Evolutionary conservation across 1,140 invertebrate genomes (phyloP), one percentile per base, ranked within the genome.

Genomic region (Diorhabda carinulata): DNA sequence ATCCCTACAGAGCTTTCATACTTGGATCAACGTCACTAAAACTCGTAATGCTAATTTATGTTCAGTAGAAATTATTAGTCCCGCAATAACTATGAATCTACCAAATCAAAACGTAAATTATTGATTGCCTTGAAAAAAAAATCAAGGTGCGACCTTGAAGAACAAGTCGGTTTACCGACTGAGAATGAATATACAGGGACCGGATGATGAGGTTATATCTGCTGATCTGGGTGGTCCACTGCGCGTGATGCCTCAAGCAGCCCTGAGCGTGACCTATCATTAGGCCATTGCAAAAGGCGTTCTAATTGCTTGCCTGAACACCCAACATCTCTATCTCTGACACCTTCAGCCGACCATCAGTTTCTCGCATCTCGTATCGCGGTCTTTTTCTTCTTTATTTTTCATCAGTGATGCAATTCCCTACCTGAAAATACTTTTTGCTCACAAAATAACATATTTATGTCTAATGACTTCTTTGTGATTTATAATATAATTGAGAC

Each of bases 231-330:
- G 76, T 77, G 76, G 76, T 77, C 76, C 70, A 67, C 59, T 69
- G 73, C 72, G 72, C 72, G 72, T 74, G 70, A 72, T 70, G 71
- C 73, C 73, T 67, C 61, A 64, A 71, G 75, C 73, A 65, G 73
- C 68, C 71, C 68, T 6, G 57, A 59, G 72, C 71, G 70, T 74
- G 74, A 76, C 76, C 76, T 74, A 76, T 77, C 76, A 77, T 77
- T 77, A 77, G 72, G 71, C 76, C 73, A 74, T 74, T 77, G 76
- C 76, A 74, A 77, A 77, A 77, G 76, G 76, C 76, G 76, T 76
- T 74, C 76, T 77, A 77, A 77, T 77, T 77, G 73, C 76, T 71
- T 64, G 69, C 56, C 71, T 67, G 74, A 72, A 77, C 75, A 77
- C 75, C 76, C 74, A 73, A 75, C 76, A 69, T 73, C 74, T 77